Percentiles rank a stretch among this genome's conserved stretches.
Conservation (phyloP, 2,113 vertebrate species). For the Nettapus auritus region DNA sequence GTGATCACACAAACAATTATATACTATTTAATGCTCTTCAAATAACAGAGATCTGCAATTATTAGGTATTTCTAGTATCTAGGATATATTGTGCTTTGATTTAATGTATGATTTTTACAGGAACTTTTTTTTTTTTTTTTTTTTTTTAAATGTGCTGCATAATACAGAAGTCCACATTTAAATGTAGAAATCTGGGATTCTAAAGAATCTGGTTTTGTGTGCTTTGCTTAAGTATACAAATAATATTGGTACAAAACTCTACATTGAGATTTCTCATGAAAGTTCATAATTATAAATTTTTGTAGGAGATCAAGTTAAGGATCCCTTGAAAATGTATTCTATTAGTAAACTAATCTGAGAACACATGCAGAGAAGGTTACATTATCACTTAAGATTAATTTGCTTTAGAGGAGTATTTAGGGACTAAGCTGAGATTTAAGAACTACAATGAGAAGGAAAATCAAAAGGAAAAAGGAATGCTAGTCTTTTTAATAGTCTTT, state of each 20-base stretch:
- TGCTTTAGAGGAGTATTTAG: not conserved
- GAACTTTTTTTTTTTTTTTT: not conserved
- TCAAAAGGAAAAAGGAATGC: not conserved
- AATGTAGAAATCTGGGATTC: not conserved
- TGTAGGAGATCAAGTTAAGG: not conserved
- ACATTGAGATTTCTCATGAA: not conserved
- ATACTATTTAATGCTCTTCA: slow-evolving; percentile 38
- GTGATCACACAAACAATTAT: slow-evolving; percentile 63
- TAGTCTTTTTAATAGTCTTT: not conserved
- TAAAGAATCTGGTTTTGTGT: not conserved
- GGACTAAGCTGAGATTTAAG: not conserved
- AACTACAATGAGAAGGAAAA: not conserved
- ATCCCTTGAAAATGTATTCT: not conserved
- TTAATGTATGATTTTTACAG: not conserved
- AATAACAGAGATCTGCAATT: slow-evolving; percentile 19
- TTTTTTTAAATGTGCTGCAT: not conserved
- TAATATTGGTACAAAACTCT: not conserved
- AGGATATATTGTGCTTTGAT: not conserved
- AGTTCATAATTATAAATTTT: not conserved
- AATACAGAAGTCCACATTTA: not conserved
- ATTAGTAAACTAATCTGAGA: not conserved
- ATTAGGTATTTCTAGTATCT: not conserved
- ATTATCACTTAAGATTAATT: not conserved
- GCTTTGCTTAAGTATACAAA: not conserved
- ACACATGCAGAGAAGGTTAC: not conserved